These are phyloP conservation scores for Laodelphax striatellus DNA, from an alignment of 1,140 invertebrate genomes.

Conservation along the genomic window DNA sequence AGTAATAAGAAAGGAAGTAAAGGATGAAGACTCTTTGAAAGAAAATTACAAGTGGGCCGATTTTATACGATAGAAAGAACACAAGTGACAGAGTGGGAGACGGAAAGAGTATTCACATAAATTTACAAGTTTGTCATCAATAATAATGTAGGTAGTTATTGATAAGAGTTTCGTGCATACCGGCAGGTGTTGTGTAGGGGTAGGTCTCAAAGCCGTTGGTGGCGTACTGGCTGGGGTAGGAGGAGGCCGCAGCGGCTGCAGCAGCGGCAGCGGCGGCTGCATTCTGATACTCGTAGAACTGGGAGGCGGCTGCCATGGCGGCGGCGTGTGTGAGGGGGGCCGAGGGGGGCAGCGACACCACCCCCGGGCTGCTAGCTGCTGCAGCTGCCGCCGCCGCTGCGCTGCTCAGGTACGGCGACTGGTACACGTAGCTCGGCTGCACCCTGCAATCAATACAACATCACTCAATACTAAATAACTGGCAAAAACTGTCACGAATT, in stretches of 20 bases:
- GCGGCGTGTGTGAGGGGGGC: conserved; percentile 24
- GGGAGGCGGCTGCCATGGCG: conserved; percentile 23
- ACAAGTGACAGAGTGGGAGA: no score
- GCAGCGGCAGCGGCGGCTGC: conserved; percentile 26
- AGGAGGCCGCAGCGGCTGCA: conserved; percentile 24
- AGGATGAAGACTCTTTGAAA: no score
- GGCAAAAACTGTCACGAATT: not conserved
- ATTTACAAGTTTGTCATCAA: no score
- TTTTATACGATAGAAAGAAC: no score
- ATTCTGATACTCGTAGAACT: conserved; percentile 33
- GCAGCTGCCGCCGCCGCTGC: conserved; percentile 23
- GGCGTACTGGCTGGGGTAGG: conserved; percentile 28
- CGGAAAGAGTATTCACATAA: no score
- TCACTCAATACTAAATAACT: not conserved
- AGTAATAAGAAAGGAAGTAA: no score
- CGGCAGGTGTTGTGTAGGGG: conserved; percentile 25
- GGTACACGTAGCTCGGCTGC: conserved; percentile 33
- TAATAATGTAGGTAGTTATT: no score
- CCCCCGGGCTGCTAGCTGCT: conserved; percentile 23
- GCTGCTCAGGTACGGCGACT: conserved; percentile 27
- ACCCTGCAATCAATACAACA: conserved; percentile 22
- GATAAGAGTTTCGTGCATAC: not conserved
- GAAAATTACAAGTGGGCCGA: no score
- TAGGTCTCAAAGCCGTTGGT: conserved; percentile 27
- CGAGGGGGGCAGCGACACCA: conserved; percentile 28